A percentile compares a stretch with the other conserved stretches of the same genome.
Evolutionary conservation across 1,140 invertebrate genomes (phyloP).

Genomic region (Zaprionus kolodkinae): DNA sequence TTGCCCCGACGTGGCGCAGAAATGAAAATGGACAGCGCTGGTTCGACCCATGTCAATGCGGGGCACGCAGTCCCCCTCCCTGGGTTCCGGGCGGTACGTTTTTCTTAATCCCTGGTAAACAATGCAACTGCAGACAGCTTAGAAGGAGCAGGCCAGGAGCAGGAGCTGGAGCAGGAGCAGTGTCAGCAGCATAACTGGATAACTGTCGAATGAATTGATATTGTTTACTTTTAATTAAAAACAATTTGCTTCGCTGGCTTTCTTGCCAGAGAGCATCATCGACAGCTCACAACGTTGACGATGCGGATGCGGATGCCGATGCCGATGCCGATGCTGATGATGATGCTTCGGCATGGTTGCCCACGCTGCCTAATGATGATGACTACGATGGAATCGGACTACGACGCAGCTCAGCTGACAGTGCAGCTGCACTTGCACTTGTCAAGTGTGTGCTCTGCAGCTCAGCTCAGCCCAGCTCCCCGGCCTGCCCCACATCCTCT

Average conservation of each 20-base stretch:
- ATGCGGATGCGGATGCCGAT: slow-evolving; percentile 19
- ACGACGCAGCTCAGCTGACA: slow-evolving; percentile 18
- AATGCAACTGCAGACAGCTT: slow-evolving; percentile 39
- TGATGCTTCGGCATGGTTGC: background rate
- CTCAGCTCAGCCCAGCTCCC: background rate
- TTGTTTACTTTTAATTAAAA: slow-evolving; percentile 83
- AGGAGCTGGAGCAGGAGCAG: slow-evolving; percentile 12
- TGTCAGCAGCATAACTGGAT: slow-evolving; percentile 78
- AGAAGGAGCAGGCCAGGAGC: slow-evolving; percentile 10
- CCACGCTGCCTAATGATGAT: slow-evolving; percentile 23
- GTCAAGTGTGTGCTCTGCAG: slow-evolving; percentile 2
- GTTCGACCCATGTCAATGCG: slow-evolving; percentile 53
- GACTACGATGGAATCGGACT: slow-evolving; percentile 16
- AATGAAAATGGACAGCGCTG: slow-evolving; percentile 59
- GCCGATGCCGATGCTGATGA: slow-evolving; percentile 25
- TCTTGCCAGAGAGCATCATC: slow-evolving; percentile 60
- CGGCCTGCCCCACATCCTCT: background rate
- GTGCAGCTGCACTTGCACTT: slow-evolving; percentile 12
- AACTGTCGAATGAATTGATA: slow-evolving; percentile 82
- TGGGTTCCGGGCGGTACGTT: slow-evolving; percentile 15
- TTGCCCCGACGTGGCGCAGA: slow-evolving; percentile 26
- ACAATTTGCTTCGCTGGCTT: slow-evolving; percentile 81
- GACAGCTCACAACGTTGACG: slow-evolving; percentile 26
- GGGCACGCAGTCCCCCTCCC: slow-evolving; percentile 10
- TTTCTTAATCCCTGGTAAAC: slow-evolving; percentile 62